These are phyloP conservation scores for Tipula helvola DNA, from an alignment of 2,888 invertebrate genomes.

Conservation along the genomic window DNA sequence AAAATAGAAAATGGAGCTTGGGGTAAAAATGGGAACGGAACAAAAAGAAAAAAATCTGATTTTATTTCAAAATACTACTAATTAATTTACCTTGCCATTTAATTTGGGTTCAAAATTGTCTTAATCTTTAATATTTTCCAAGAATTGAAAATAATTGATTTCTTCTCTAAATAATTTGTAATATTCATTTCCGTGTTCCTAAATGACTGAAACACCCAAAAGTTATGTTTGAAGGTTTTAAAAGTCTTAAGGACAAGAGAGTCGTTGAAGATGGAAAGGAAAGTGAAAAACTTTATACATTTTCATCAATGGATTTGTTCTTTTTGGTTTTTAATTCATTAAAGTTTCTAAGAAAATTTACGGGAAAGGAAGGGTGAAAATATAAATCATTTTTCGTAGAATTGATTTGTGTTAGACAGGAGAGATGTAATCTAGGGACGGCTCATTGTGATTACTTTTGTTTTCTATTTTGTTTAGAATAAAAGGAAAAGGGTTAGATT, in stretches of 20 bases:
- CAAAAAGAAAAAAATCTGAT: no score
- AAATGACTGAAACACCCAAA: not conserved
- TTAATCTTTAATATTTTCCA: not conserved
- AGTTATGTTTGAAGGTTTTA: not conserved
- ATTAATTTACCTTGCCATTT: not conserved
- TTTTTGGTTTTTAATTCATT: not conserved
- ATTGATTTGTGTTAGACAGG: not conserved
- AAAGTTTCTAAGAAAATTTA: not conserved
- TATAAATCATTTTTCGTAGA: not conserved
- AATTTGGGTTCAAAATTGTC: not conserved
- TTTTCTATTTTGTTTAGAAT: not conserved
- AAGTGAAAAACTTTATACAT: not conserved
- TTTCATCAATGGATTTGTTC: not conserved
- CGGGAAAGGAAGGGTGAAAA: not conserved
- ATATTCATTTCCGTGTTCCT: not conserved
- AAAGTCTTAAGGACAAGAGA: not conserved
- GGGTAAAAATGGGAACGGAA: no score
- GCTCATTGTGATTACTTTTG: not conserved
- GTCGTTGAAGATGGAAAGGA: not conserved
- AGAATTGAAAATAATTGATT: not conserved
- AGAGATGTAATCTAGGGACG: not conserved
- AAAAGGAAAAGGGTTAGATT: not conserved
- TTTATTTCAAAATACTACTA: not conserved
- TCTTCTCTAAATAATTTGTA: not conserved
- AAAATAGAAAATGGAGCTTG: no score